These are phyloP conservation scores for Macrophya alboannulata DNA, from an alignment of 2,888 invertebrate species.

Conservation along the genomic window DNA sequence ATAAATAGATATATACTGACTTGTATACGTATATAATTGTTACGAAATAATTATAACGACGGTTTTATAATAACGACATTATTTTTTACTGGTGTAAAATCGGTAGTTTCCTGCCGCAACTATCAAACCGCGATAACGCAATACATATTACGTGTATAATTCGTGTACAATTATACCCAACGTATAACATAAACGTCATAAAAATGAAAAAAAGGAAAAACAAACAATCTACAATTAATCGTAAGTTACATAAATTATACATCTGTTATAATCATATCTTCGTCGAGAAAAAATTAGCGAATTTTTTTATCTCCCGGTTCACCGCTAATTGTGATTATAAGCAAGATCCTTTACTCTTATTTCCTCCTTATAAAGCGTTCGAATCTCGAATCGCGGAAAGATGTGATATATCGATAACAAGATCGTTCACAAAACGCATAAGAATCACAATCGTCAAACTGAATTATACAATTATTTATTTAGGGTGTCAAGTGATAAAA, in stretches of 20 bases:
- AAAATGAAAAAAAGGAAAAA: background rate
- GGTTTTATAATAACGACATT: background rate
- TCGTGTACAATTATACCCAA: background rate
- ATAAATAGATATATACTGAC: too few species aligned
- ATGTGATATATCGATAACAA: too few species aligned
- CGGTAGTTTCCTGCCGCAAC: background rate
- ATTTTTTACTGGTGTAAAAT: background rate
- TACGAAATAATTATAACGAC: background rate
- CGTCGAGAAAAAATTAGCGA: background rate
- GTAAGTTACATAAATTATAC: background rate
- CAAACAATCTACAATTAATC: background rate
- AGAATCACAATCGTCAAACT: too few species aligned
- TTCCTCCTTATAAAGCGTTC: too few species aligned
- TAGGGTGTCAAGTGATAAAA: too few species aligned
- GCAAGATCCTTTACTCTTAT: too few species aligned
- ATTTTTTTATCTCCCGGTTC: background rate
- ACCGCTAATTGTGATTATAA: background rate
- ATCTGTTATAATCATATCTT: background rate
- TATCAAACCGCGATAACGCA: slow-evolving; percentile 1
- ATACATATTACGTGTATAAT: background rate
- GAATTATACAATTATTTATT: too few species aligned
- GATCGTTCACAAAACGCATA: too few species aligned
- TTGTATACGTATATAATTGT: background rate
- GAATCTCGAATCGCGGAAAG: too few species aligned
- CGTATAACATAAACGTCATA: background rate